Base-by-base conservation (phyloP, 2,888 invertebrate genomes). In the Ophonus ardosiacus region DNA sequence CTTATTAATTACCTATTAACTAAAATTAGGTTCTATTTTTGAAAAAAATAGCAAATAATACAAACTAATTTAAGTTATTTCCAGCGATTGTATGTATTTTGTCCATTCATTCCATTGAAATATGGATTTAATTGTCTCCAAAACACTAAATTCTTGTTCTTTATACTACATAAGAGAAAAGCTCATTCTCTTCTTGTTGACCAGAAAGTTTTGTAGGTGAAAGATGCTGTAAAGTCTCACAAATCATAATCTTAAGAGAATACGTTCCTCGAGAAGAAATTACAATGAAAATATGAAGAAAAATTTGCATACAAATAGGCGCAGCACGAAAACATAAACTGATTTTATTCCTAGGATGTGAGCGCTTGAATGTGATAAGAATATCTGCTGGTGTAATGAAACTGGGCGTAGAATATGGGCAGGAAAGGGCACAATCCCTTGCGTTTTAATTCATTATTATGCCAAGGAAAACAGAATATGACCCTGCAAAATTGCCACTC, bases 291-390 rank as follows among this genome's bases (percentile, higher is more conserved):
- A 79, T 61, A 59, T 79, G 79, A 79, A 79, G 59, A 59, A 79
- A 61, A 79, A 79, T 79, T 79, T 79, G 61, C 79, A 79, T 79
- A 79, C 79, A 79, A 51, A 79, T 79, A 79, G 61, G 61, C 79
- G 18, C 17, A 40, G 71, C 71, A 74, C 71, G 71, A 74, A 74
- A 74, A 74, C 71, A 74, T 74, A 74, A 74, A 74, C 71, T 74
- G 71, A 74, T 74, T 74, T 74, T 74, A 74, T 74, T 74, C 43
- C 15, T 74, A 40, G 38, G 71, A 74, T 74, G 71, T 74, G 43
- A 74, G 71, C 71, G 71, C 71, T 43, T 74, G 71, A 74, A 74
- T 74, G 71, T 74, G 71, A 74, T 74, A 74, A 74, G 71, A 74
- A 74, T 74, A 74, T 74, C 40, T 74, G 71, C 43, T 13, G 43